Percentiles rank a stretch among this genome's conserved stretches.
Conservation (phyloP, 1,140 invertebrate species). For the Lasioglossum albipes region DNA sequence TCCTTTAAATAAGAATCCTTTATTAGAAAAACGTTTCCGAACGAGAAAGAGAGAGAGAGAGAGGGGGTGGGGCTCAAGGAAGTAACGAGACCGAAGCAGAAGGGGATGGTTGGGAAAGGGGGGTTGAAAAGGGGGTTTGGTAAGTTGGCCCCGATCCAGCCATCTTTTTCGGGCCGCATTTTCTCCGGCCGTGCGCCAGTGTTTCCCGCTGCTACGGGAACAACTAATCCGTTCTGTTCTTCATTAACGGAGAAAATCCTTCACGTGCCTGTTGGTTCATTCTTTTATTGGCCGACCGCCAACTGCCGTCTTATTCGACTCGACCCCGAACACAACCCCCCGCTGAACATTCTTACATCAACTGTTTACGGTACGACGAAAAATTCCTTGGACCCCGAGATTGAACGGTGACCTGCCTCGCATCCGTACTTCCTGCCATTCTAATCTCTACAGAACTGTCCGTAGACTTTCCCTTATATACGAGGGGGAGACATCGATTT, state of each 20-base stretch:
- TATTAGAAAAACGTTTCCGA: constrained; percentile 29
- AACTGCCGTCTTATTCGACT: constrained; percentile 29
- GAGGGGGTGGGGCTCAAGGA: background rate
- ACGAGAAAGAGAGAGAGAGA: background rate
- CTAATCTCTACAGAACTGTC: too few relatives aligned
- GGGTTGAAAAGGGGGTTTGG: background rate
- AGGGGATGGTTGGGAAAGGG: too few relatives aligned
- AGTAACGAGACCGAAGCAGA: constrained; percentile 24
- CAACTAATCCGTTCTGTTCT: constrained; percentile 53
- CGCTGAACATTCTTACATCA: background rate
- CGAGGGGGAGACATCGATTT: too few relatives aligned
- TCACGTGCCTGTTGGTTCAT: constrained; percentile 35
- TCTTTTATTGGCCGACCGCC: constrained; percentile 34
- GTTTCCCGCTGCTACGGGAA: constrained; percentile 29
- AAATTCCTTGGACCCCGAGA: background rate
- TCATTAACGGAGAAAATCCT: constrained; percentile 51
- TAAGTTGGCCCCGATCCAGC: constrained; percentile 63
- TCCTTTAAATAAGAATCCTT: constrained; percentile 18
- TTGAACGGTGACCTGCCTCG: too few relatives aligned
- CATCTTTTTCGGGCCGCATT: constrained; percentile 34
- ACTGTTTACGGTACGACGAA: background rate
- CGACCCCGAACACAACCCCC: background rate
- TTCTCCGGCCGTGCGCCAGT: constrained; percentile 18
- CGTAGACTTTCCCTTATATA: too few relatives aligned
- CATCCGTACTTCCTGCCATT: too few relatives aligned